phyloP scores from a whole-genome alignment of 2,797 vertebrate species.

The Falco peregrinus region DNA sequence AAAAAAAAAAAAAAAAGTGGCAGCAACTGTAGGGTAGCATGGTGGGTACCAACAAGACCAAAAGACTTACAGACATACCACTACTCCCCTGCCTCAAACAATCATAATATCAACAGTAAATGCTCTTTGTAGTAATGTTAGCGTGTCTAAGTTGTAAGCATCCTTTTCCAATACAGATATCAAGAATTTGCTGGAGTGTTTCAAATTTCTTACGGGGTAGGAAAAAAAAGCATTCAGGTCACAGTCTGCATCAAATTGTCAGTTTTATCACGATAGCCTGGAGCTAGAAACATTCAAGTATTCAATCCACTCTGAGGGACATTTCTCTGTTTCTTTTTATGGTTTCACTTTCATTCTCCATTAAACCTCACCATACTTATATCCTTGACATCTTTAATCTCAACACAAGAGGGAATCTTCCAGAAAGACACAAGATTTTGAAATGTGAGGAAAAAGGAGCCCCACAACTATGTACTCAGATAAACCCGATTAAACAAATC shows the following conservation, averaged over 20 bases:
- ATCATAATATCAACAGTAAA: neutral
- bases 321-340: neutral
- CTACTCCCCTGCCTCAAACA: neutral
- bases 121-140: neutral
- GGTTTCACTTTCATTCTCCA: conserved; percentile 13
- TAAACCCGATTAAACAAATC: conserved; percentile 67
- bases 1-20: neutral
- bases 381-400: neutral
- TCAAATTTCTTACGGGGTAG: neutral
- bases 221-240: neutral
- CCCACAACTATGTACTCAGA: neutral
- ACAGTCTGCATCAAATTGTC: neutral
- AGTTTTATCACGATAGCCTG: neutral
- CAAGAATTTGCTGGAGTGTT: neutral
- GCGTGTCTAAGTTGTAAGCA: neutral
- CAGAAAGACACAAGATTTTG: conserved; percentile 32
- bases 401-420: conserved; percentile 40
- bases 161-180: neutral
- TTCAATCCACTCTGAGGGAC: neutral
- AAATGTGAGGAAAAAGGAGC: neutral
- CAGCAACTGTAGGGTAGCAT: neutral
- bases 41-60: neutral
- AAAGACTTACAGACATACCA: fast-evolving
- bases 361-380: neutral
- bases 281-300: neutral